Percentiles rank a stretch among this genome's conserved stretches.
Conservation (phyloP, 1,140 invertebrate species). For the Drosophila grimshawi region DNA sequence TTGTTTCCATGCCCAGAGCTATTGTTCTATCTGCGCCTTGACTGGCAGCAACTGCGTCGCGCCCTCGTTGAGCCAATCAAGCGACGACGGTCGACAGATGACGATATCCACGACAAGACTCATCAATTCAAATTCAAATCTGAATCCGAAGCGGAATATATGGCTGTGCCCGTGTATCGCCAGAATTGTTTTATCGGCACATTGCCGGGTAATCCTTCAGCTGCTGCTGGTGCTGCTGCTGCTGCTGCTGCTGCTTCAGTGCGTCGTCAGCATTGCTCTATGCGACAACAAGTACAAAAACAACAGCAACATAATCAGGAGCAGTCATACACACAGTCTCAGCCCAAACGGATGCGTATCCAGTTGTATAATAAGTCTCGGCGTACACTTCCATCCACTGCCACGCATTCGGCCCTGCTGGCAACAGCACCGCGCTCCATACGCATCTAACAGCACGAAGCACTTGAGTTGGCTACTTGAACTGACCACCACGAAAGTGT, state of each 20-base stretch:
- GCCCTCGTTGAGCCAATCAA: slow-evolving; percentile 26
- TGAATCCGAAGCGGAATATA: slow-evolving; percentile 38
- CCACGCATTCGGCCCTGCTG: background rate
- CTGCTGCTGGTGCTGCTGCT: background rate
- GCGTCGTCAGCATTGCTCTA: slow-evolving; percentile 49
- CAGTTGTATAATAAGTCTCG: slow-evolving; percentile 11
- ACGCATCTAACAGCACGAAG: slow-evolving; percentile 41
- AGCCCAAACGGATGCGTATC: slow-evolving; percentile 50
- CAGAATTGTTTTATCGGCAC: slow-evolving; percentile 76
- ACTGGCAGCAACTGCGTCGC: slow-evolving; percentile 60
- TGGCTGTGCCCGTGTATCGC: slow-evolving; percentile 65
- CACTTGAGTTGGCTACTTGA: background rate
- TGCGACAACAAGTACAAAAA: background rate
- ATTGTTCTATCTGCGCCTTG: slow-evolving; percentile 64
- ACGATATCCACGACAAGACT: background rate
- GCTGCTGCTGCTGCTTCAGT: slow-evolving; percentile 11
- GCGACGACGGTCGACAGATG: slow-evolving; percentile 28
- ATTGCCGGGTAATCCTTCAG: slow-evolving; percentile 31
- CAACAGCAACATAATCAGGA: background rate
- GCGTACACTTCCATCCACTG: slow-evolving; percentile 6
- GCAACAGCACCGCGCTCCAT: slow-evolving; percentile 41
- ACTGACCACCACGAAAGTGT: background rate
- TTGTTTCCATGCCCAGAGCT: slow-evolving; percentile 72
- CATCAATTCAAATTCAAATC: background rate
- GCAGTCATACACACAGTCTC: background rate